Base-by-base conservation (phyloP, 2,113 vertebrate genomes). In the Xiphorhynchus elegans region DNA sequence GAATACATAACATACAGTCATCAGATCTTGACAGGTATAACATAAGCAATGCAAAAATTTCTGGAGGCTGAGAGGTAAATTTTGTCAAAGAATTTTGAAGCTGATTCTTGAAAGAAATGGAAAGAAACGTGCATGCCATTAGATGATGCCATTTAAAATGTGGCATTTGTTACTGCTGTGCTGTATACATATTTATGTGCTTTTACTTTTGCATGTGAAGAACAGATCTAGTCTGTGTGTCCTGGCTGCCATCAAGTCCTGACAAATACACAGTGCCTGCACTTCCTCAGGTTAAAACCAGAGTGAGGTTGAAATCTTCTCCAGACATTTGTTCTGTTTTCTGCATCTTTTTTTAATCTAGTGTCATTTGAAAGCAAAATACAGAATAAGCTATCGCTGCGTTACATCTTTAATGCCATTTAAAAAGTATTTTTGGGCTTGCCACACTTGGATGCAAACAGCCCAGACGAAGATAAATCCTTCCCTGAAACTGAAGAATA, bases 1-100 rank as follows among this genome's bases (percentile, higher is more conserved):
- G 98, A 98, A 98, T 99, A 98, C 98, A 98, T 98, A 98, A 98
- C 98, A 98, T 98, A 97, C 96, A 98, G 97, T 98, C 97, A 97
- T 98, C 97, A 98, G 96, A 97, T 98, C 97, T 98, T 98, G 98
- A 98, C 98, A 98, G 98, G 98, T 98, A 98, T 96, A 98, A 97
- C 97, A 98, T 94, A 97, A 98, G 97, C 96, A 94, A 95, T 96
- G 96, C 95, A 98, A 95, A 97, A 97, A 93, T 97, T 94, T 96
- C 77, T 74, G 89, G 82, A 88, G 94, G 84, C 85, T 96, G 93
- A 91, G 90, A 95, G 93, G 87, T 95, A 95, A 93, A 96, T 97
- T 72, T 97, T 96, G 81, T 97, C 77, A 96, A 82, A 95, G 97
- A 97, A 95, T 90, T 93, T 95, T 92, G 82, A 97, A 93, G 84